A percentile compares a stretch with the other conserved stretches of the same genome.
Evolutionary conservation across 2,888 invertebrate species (phyloP).

Genomic region (Marasmarcha lunaedactyla): DNA sequence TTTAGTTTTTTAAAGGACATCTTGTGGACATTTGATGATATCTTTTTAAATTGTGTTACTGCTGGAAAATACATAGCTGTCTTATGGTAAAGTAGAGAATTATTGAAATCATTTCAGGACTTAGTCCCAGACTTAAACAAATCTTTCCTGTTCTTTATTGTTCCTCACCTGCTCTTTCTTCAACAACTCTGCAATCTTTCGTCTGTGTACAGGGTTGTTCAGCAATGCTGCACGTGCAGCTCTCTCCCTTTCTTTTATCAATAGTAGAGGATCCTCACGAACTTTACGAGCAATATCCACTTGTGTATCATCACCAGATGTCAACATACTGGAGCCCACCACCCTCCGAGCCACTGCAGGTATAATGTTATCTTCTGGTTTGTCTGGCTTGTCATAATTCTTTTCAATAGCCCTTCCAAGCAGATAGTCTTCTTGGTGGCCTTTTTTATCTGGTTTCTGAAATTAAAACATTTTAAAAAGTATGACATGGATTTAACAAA

Average conservation of each 20-base stretch:
- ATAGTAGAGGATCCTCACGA: conserved; percentile 92
- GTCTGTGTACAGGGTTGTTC: conserved; percentile 92
- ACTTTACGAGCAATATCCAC: conserved; percentile 90
- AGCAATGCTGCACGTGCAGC: conserved; percentile 86
- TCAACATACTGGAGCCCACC: conserved; percentile 51
- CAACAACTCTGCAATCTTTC: conserved; percentile 84
- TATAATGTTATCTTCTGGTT: conserved; percentile 80
- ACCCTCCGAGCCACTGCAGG: conserved; percentile 71
- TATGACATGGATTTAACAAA: no score
- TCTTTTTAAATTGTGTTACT: no score
- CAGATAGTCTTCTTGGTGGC: conserved; percentile 89
- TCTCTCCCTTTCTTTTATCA: conserved; percentile 90
- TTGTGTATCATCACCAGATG: conserved; percentile 71
- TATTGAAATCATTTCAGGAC: no score
- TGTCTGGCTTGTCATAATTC: conserved; percentile 72
- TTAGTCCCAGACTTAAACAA: conserved; percentile 1
- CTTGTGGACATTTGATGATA: no score
- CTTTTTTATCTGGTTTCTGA: conserved; percentile 70
- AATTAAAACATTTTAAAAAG: no score
- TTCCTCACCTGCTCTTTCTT: conserved; percentile 64
- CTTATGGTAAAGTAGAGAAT: no score
- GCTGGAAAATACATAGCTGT: no score
- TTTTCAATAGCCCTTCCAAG: conserved; percentile 86
- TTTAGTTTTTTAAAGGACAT: no score
- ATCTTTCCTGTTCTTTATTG: no score